A percentile compares a stretch with the other conserved stretches of the same genome.
These are phyloP conservation scores for Scaptomyza parva DNA, from an alignment of 2,888 invertebrate species.

Conservation along the genomic window DNA sequence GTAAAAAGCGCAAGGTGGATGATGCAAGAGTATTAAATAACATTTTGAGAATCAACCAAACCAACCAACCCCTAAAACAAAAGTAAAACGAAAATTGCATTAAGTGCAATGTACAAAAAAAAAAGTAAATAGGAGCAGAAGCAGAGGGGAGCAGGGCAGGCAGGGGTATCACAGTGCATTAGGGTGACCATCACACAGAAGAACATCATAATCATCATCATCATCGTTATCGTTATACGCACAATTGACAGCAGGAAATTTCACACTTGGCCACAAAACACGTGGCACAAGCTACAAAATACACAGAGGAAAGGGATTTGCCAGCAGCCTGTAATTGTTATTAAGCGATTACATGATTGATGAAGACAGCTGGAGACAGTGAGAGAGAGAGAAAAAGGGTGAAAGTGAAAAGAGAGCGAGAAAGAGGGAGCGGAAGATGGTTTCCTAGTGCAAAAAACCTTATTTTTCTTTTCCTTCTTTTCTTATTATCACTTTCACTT, in stretches of 20 bases:
- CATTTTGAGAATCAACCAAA: too few species aligned
- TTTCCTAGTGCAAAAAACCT: constrained; percentile 3
- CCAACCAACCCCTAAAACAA: constrained; percentile 72
- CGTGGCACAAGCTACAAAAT: constrained; percentile 59
- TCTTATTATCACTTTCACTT: constrained; percentile 27
- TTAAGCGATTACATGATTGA: constrained; percentile 72
- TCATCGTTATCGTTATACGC: constrained; percentile 44
- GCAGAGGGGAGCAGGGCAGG: constrained; percentile 1
- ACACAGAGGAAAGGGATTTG: constrained; percentile 50
- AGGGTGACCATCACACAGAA: constrained; percentile 66
- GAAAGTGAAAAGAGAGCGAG: neutral
- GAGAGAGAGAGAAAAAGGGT: too few species aligned
- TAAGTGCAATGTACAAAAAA: constrained; percentile 53
- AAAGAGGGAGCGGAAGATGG: constrained; percentile 41
- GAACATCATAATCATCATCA: constrained; percentile 10
- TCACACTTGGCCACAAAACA: constrained; percentile 67
- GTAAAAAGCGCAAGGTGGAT: constrained; percentile 75
- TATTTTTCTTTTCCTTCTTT: neutral
- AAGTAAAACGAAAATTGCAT: constrained; percentile 68
- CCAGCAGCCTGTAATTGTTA: constrained; percentile 57
- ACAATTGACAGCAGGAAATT: constrained; percentile 71
- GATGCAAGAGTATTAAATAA: constrained; percentile 75
- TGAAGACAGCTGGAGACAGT: constrained; percentile 34
- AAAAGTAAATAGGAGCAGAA: neutral
- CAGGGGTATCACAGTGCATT: constrained; percentile 28